Evolutionary conservation across 30 jellyfish, hydroid and myxozoan species (phyloP), one percentile per base, ranked within the genome.

Genomic region (Hydractinia echinata): DNA sequence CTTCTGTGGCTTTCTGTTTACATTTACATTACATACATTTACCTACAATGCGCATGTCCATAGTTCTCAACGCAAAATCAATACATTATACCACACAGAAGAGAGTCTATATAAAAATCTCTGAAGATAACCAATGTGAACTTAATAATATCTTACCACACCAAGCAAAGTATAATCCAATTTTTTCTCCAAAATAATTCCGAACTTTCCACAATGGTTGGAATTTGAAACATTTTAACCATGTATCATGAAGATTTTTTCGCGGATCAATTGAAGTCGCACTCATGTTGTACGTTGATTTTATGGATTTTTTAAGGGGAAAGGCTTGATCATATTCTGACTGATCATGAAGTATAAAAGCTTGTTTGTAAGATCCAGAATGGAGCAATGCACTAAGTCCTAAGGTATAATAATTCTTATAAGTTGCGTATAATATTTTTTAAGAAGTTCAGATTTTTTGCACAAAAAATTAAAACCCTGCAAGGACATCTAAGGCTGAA

Each of bases 161-260:
- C 97, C 97, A 91, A 11, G 96, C 96, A 83, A 91, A 91, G 54
- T 91, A 91, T 20, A 91, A 88, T 9, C 94, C 97, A 53, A 91
- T 82, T 73, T 91, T 86, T 81, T 91, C 97, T 19, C 97, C 97
- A 83, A 70, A 91, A 77, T 91, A 91, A 79, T 91, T 84, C 58
- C 96, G 69, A n/a, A 91, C 80, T 73, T 91, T 91, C 95, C 95
- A 83, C 10, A 91, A 83, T 5, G 97, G 97, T 82, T 91, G 97
- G 69, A 86, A 91, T 56, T 86, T 86, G 79, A 76, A 91, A 72
- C 69, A 73, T 5, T 89, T 85, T 58, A 91, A 86, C 97, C 97
- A 91, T 6, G 97, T 86, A 72, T 76, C 86, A 62, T 91, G 90
- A 15, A 91, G 79, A 8, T 85, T 94, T 64, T 80, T 86, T 18